A percentile compares a stretch with the other conserved stretches of the same genome.
These are phyloP conservation scores for Drosophila guanche DNA, from an alignment of 1,140 invertebrate species.

Conservation along the genomic window DNA sequence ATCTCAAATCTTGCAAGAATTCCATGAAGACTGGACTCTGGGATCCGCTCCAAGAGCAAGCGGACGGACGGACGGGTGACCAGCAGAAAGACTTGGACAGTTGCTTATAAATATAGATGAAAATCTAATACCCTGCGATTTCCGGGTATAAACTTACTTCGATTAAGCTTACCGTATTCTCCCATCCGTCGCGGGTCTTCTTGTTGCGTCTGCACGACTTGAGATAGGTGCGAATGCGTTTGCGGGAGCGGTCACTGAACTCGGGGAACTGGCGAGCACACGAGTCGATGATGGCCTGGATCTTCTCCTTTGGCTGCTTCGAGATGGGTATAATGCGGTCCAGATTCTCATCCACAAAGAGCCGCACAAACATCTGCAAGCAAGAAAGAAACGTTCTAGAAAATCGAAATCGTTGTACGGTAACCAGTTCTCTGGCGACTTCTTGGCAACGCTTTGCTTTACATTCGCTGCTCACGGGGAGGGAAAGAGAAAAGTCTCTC, in stretches of 20 bases:
- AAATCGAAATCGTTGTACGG: background rate
- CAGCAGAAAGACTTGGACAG: too few species aligned
- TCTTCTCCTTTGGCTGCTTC: slow-evolving; percentile 98
- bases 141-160: background rate
- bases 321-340: slow-evolving; percentile 98
- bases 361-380: slow-evolving; percentile 97
- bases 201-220: slow-evolving; percentile 98
- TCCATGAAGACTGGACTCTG: too few species aligned
- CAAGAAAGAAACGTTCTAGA: slow-evolving; percentile 10
- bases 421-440: slow-evolving; percentile 19
- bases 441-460: slow-evolving; percentile 77
- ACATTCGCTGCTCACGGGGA: slow-evolving; percentile 56
- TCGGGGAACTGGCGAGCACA: slow-evolving; percentile 98
- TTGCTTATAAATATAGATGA: too few species aligned
- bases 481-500: background rate
- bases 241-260: slow-evolving; percentile 96
- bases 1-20: too few species aligned
- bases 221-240: slow-evolving; percentile 97
- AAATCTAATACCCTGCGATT: too few species aligned
- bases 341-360: slow-evolving; percentile 98
- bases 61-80: too few species aligned
- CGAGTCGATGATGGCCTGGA: slow-evolving; percentile 98
- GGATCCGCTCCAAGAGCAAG: too few species aligned
- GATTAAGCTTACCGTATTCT: slow-evolving; percentile 72
- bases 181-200: slow-evolving; percentile 90